These are phyloP conservation scores for Galeruca laticollis DNA, from an alignment of 2,888 invertebrate genomes.

Conservation along the genomic window DNA sequence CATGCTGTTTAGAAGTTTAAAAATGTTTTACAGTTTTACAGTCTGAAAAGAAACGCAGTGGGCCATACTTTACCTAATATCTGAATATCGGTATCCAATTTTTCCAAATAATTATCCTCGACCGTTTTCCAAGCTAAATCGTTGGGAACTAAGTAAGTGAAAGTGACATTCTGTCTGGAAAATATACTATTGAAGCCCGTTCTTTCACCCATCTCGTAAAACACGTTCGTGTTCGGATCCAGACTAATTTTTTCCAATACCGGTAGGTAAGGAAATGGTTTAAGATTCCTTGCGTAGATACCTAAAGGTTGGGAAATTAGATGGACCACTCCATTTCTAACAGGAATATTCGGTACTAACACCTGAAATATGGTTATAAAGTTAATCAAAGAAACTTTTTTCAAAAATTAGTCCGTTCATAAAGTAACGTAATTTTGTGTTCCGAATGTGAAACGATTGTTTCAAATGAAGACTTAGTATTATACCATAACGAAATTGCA, in stretches of 20 bases:
- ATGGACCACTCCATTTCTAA: slow-evolving; percentile 92
- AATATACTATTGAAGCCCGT: slow-evolving; percentile 81
- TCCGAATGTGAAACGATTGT: too few species aligned
- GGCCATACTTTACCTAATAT: slow-evolving; percentile 87
- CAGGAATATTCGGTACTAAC: slow-evolving; percentile 88
- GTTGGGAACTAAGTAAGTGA: slow-evolving; percentile 90
- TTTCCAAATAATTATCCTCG: slow-evolving; percentile 42
- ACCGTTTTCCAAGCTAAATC: slow-evolving; percentile 84
- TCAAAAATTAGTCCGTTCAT: too few species aligned
- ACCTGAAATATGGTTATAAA: slow-evolving; percentile 64
- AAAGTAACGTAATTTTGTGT: too few species aligned
- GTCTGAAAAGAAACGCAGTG: too few species aligned
- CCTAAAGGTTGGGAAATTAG: slow-evolving; percentile 89
- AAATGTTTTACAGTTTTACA: too few species aligned
- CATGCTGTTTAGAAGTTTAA: too few species aligned
- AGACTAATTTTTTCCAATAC: slow-evolving; percentile 83
- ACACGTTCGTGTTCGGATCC: slow-evolving; percentile 86
- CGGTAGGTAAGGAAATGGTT: slow-evolving; percentile 87
- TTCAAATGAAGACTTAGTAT: too few species aligned
- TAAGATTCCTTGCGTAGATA: slow-evolving; percentile 85
- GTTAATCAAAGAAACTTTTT: too few species aligned
- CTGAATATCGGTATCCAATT: slow-evolving; percentile 72
- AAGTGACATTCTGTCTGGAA: slow-evolving; percentile 74
- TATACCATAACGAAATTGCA: too few species aligned
- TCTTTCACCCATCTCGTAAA: slow-evolving; percentile 79